Conservation (phyloP, 2,113 vertebrate genomes). For the Abramis brama region DNA sequence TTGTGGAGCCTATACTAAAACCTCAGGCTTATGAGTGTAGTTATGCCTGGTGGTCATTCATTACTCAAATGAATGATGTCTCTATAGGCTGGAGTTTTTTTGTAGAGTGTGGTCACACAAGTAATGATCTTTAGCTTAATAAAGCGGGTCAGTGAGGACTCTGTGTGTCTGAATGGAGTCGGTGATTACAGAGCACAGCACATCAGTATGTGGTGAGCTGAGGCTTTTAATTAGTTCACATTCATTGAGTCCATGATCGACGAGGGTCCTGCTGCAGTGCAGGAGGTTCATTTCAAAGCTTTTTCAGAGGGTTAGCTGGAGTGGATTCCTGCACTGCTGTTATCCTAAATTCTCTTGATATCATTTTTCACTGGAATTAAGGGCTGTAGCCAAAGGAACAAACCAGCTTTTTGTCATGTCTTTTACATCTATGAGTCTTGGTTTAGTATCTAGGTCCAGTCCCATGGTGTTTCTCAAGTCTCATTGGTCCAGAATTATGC, state of each 20-base stretch:
- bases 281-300: neutral
- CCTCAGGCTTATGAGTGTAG: neutral
- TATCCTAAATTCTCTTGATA: neutral
- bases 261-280: slow-evolving; percentile 1
- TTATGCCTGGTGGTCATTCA: slow-evolving; percentile 9
- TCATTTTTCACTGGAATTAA: neutral
- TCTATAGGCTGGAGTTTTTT: neutral
- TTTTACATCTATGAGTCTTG: neutral
- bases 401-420: neutral
- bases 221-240: slow-evolving; percentile 19
- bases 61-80: neutral
- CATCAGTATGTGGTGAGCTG: slow-evolving; percentile 4
- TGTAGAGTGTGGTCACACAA: neutral
- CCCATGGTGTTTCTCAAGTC: neutral
- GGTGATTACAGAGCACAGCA: slow-evolving; percentile 8
- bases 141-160: neutral
- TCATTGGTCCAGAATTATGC: neutral
- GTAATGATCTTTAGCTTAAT: neutral
- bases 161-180: neutral
- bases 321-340: neutral
- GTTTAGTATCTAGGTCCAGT: neutral
- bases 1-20: neutral
- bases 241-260: neutral
- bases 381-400: neutral
- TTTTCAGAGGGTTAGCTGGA: neutral